Percentiles rank a stretch among this genome's conserved stretches.
These are phyloP conservation scores for Embidobia sp. DNA, from an alignment of 2,888 invertebrate species.

Conservation along the genomic window DNA sequence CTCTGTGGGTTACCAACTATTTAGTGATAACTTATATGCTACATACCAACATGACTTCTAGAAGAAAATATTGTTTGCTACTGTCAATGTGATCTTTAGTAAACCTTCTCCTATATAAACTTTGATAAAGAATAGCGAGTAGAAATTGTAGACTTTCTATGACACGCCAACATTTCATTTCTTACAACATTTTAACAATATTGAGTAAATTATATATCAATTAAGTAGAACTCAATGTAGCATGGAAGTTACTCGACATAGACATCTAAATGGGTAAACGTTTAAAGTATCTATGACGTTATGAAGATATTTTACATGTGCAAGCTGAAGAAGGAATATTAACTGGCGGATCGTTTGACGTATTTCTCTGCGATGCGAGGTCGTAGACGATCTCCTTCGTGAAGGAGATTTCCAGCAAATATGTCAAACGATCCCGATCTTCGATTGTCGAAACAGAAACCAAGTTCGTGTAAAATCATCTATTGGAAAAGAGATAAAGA, in stretches of 20 bases:
- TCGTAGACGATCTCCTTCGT: no score
- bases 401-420: no score
- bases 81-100: background rate
- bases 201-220: no score
- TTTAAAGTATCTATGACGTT: no score
- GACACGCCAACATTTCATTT: no score
- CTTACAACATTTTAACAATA: no score
- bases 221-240: conserved; percentile 27
- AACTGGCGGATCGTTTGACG: conserved; percentile 35
- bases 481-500: background rate
- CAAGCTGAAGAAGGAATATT: conserved; percentile 14
- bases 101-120: background rate
- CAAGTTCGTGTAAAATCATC: conserved; percentile 25
- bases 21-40: conserved; percentile 43
- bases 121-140: no score
- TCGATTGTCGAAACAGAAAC: conserved; percentile 34
- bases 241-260: conserved; percentile 29
- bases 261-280: no score
- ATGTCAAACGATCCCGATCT: conserved; percentile 42
- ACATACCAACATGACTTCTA: conserved; percentile 31
- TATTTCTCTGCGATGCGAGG: conserved; percentile 23
- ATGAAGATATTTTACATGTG: no score
- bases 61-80: no score
- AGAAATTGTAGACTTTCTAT: no score
- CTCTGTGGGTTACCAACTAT: no score